Evolutionary conservation across 2,113 vertebrate genomes (phyloP).

Genomic region (Heterotis niloticus): DNA sequence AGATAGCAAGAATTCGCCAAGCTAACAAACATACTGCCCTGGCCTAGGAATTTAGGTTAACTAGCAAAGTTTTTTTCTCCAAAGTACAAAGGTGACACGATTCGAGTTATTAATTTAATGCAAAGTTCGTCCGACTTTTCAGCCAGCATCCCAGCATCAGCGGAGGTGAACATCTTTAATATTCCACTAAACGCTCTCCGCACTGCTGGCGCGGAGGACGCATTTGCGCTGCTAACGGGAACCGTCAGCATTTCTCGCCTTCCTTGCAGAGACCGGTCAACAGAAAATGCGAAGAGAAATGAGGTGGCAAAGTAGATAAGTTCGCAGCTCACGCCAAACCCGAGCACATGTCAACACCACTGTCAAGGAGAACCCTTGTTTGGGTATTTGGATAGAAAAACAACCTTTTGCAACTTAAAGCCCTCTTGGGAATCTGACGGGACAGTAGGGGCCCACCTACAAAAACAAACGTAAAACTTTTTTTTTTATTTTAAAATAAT

Average conservation of each 20-base stretch:
- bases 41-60: conserved; percentile 59
- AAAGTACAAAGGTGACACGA: conserved; percentile 41
- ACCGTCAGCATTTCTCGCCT: not conserved
- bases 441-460: too few species aligned
- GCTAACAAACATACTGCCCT: conserved; percentile 60
- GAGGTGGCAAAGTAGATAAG: not conserved
- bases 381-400: too few species aligned
- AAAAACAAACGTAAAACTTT: too few species aligned
- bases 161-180: too few species aligned
- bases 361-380: not conserved
- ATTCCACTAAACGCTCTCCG: not conserved
- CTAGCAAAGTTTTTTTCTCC: conserved; percentile 41
- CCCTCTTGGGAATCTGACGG: too few species aligned
- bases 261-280: not conserved
- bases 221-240: not conserved
- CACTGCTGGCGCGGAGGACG: not conserved
- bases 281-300: not conserved
- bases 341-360: not conserved
- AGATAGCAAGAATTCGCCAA: conserved; percentile 57
- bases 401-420: too few species aligned
- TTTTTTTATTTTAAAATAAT: too few species aligned
- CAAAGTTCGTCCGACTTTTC: conserved; percentile 5
- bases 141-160: not conserved
- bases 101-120: conserved; percentile 35
- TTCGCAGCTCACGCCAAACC: not conserved